Base-by-base conservation (phyloP, 1,140 invertebrate species). In the Phymastichus coffea region DNA sequence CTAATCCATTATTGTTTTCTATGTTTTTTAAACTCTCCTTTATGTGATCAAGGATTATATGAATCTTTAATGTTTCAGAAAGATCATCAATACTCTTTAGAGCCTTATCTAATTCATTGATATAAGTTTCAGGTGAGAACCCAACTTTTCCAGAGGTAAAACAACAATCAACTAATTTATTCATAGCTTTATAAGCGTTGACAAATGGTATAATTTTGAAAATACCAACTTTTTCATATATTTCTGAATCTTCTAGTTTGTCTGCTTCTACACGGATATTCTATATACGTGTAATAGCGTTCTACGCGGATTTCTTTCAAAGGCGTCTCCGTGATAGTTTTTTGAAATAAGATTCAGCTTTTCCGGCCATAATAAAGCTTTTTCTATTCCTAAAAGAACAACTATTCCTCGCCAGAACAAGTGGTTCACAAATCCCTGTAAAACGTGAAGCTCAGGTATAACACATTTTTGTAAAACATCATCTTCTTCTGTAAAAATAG, bases 331-430 rank as follows among this genome's bases (percentile, higher is more conserved):
- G 12, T 65, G 63, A 33, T 63, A 63, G 28, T 43, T 55, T 57
- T 65, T 62, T 7, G 63, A 35, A 41, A 65, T 20, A 10, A 65
- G n/a, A 10, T 52, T 51, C 30, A 65, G 46, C 26, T 57, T 41
- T 47, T 63, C 22, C 10, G 63, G 63, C 56, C 63, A 58, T 15
- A 52, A n/a, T 30, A 63, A 49, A 8, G 60, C 60, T 47, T 57
- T 53, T 54, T 49, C 46, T 47, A 14, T 57, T 17, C 46, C 55
- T 35, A 49, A 19, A 28, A 56, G 43, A 7, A 41, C 14, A 26
- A 35, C 40, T 35, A 37, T 37, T 15, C 54, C 43, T 9, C 25
- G 23, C 54, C 54, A 56, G 26, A 56, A 47, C 3, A 56, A 44
- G 25, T 62, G 46, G 20, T 48, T 40, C 4, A 51, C 48, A 26